A percentile compares a stretch with the other conserved stretches of the same genome.
Evolutionary conservation across 2,888 invertebrate genomes (phyloP).

Genomic region (Nephrocerus scutellatus): DNA sequence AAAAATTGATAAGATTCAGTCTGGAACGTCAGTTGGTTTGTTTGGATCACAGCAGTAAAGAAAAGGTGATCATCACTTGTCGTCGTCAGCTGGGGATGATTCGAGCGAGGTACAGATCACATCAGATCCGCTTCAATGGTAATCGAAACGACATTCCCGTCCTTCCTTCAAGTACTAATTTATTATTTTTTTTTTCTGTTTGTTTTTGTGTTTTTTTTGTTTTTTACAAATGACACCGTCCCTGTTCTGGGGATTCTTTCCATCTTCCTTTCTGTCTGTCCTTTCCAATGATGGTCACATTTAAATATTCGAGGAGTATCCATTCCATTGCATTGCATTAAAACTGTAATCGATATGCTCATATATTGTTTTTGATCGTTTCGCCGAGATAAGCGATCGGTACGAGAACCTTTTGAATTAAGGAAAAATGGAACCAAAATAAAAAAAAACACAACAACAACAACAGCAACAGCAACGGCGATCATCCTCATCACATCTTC

Average conservation of each 20-base stretch:
- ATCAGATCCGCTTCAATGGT: background rate
- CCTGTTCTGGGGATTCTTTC: no score
- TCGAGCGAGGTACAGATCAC: background rate
- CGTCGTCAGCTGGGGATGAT: no score
- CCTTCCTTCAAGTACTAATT: slow-evolving; percentile 17
- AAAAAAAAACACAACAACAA: slow-evolving; percentile 4
- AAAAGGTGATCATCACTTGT: slow-evolving; percentile 15
- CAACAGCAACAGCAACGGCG: background rate
- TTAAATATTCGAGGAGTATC: slow-evolving; percentile 19
- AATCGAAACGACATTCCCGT: background rate
- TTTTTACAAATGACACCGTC: no score
- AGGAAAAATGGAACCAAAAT: slow-evolving; percentile 1
- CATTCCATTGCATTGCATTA: slow-evolving; percentile 22
- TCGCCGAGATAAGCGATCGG: slow-evolving; percentile 7
- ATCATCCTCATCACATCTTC: no score
- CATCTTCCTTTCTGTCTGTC: slow-evolving; percentile 3
- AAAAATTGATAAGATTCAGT: slow-evolving; percentile 17
- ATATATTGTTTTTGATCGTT: background rate
- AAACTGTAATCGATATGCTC: slow-evolving; percentile 21
- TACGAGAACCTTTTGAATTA: slow-evolving; percentile 2
- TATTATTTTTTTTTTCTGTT: slow-evolving; percentile 15
- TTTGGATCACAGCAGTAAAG: slow-evolving; percentile 15
- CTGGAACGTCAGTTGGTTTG: no score
- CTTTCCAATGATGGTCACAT: background rate
- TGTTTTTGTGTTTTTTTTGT: background rate